Evolutionary conservation across 1,140 invertebrate species (phyloP).

Genomic region (Cherax quadricarinatus): DNA sequence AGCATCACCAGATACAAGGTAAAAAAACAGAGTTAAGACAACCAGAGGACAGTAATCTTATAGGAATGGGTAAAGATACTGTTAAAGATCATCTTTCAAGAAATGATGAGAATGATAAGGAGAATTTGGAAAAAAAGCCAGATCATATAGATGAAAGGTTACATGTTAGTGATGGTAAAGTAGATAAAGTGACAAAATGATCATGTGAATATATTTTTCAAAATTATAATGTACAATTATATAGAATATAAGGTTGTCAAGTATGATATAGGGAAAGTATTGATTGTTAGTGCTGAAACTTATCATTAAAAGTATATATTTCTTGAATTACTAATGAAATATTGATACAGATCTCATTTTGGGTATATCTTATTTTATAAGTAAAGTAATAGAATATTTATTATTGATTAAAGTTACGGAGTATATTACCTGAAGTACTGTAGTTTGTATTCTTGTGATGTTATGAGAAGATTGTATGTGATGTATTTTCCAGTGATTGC

Average conservation of each 20-base stretch:
- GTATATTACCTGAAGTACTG: conserved; percentile 12
- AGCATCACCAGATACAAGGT: conserved; percentile 8
- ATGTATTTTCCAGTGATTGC: conserved; percentile 8
- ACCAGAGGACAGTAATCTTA: neutral
- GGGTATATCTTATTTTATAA: neutral
- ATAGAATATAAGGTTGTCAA: neutral
- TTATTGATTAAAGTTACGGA: conserved; percentile 4
- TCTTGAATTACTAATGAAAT: neutral
- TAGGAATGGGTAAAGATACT: neutral
- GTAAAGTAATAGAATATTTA: neutral
- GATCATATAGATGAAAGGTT: neutral
- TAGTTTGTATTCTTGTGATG: conserved; percentile 28
- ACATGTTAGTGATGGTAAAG: neutral
- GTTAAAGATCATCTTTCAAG: neutral
- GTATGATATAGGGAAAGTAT: neutral
- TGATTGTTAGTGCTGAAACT: neutral
- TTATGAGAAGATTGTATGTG: conserved; percentile 23
- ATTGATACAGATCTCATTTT: conserved; percentile 37
- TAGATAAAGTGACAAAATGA: neutral
- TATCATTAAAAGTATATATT: neutral
- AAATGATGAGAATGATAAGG: conserved; percentile 3
- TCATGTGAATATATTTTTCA: neutral
- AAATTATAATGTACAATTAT: neutral
- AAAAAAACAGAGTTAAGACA: neutral
- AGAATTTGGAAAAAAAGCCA: neutral